Evolutionary conservation across 2,797 vertebrate species (phyloP), one percentile per base, ranked within the genome.

Genomic region (Oreortyx pictus): DNA sequence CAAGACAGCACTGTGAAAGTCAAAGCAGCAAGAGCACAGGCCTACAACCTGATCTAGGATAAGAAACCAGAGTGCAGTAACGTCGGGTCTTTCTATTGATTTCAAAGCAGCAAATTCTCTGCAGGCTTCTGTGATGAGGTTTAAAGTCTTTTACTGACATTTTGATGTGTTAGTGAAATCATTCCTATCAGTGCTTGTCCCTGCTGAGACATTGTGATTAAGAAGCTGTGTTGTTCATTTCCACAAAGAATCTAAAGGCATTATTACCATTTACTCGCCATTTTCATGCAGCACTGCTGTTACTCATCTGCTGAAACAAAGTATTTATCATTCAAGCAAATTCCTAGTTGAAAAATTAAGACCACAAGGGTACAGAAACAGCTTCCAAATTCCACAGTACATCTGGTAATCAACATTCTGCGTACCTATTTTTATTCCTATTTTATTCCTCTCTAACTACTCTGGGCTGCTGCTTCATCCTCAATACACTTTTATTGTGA

Each of bases 401-500:
- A 86, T 78, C 31, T 11, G 1, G 33, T 79, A 54, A 86, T 49
- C 37, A 85, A 2, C 25, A 67, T 68, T 90, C 33, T 31, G 6
- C 37, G 54, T 44, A 77, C 12, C 78, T 96, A 92, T 82, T 95
- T 92, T 93, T 80, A 92, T 33, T 50, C 43, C 27, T 77, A 52
- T 52, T 52, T 52, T 52, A 52, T 52, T 52, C 80, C 49, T 76
- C 35, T 59, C 61, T 75, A 65, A 68, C 24, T 64, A 80, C n/a
- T 54, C 78, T 89, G 57, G 37, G 6, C 57, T 47, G 80, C 52
- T 67, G 64, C 60, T 82, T 91, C 78, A 80, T 75, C 44, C 47
- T 61, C 75, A 76, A 71, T 74, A 24, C 76, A 82, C 18, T 61
- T 88, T 65, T 61, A 81, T 27, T 9, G 25, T 90, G 89, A 86